Evolutionary conservation across 2,888 invertebrate species (phyloP), one percentile per base, ranked within the genome.

Genomic region (Agrotis segetum): DNA sequence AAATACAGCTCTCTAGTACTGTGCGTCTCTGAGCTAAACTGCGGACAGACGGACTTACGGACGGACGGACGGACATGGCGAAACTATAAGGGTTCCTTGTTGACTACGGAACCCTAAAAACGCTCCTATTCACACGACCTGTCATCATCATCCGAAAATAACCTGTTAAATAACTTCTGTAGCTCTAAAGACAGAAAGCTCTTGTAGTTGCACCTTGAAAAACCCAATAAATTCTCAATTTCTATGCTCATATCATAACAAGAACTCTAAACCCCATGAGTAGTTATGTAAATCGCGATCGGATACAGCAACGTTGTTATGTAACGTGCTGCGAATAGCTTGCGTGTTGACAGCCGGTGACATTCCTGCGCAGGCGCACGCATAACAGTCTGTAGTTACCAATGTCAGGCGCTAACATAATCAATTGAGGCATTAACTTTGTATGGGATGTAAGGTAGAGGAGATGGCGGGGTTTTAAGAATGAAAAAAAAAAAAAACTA

Each of bases 291-390:
- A 82, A 82, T 77, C 55, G 56, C 71, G 61, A 77, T 71, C 77
- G 74, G 77, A 82, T 78, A 78, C 74, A 62, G 67, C 56, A 69
- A 81, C 82, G 69, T 21, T 67, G 68, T 81, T 84, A 61, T 70
- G 67, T 58, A 82, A 84, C 69, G 49, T 34, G 46, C 49, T 50
- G 24, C 66, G 56, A 71, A 81, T 74, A 72, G 76, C 59, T 78
- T 59, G 61, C 68, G 71, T 56, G 67, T 71, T 75, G 68, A 79
- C 83, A 72, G 65, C 71, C 62, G 67, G 67, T 72, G 77, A 83
- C 75, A 84, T 84, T 78, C 70, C 71, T 73, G 80, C 71, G 79
- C 71, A 52, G 40, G 82, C 84, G 75, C 63, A 74, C 72, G 70
- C 74, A 56, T 71, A 74, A 75, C 63, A 34, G 34, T 34, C 34